Evolutionary conservation across 2,113 vertebrate genomes (phyloP), one percentile per base, ranked within the genome.

Genomic region (Sapajus apella): DNA sequence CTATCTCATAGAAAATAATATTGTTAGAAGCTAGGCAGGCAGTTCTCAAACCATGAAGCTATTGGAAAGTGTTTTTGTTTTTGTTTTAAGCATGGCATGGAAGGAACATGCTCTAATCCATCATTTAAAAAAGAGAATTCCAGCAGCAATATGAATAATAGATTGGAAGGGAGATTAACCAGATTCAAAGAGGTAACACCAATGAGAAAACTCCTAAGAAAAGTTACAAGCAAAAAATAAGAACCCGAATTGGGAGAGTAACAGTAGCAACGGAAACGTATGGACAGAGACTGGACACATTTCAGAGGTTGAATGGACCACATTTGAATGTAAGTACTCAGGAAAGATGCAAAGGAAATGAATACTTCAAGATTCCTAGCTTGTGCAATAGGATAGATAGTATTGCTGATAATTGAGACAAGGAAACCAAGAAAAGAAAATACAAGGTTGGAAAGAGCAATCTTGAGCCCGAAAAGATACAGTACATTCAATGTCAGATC

Each of bases 181-280:
- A 76, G 21, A 92, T 88, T 92, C 35, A 77, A 55, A 91, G n/a
- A 35, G 14, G 8, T 77, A 86, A 80, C 4, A 55, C 11, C 4
- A 47, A 20, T 76, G 32, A 50, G 68, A 27, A 97, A 97, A 68
- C 8, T 32, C 91, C 11, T 68, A 82, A 89, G 89, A 93, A 80
- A 93, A 86, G 82, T 77, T 47, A 27, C 35, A 91, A 86, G 76
- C 32, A 66, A 96, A 72, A 83, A 87, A 8, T 45, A 75, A 81
- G 16, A 79, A 68, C 2, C 18, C 20, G 4, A 4, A n/a, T 43
- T 77, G 61, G 50, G 21, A 81, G 8, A 87, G 32, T 45, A 87
- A 66, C 58, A 77, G 7, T n/a, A 70, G 4, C n/a, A 75, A 43
- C 27, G 11, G 14, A 12, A 90, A 92, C 32, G 8, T 21, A 52